A percentile compares a stretch with the other conserved stretches of the same genome.
Evolutionary conservation across 2,797 vertebrate species (phyloP).

Genomic region (Manis javanica): DNA sequence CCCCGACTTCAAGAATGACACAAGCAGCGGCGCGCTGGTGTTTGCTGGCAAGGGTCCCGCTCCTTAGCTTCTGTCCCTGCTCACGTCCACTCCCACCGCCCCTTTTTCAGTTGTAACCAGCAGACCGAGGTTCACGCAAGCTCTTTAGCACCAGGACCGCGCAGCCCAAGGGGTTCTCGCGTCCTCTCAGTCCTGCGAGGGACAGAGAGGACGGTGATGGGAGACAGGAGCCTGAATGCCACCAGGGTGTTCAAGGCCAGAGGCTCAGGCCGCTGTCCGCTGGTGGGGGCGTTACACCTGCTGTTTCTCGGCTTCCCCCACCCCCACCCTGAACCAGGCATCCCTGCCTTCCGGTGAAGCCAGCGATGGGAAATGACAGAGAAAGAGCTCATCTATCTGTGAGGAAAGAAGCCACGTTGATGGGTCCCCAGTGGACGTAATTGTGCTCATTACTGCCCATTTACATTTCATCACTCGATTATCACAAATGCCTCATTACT

Average conservation of each 20-base stretch:
- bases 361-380: constrained; percentile 82
- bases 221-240: background rate
- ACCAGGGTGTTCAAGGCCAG: background rate
- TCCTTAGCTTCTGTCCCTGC: constrained; percentile 87
- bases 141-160: constrained; percentile 93
- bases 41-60: constrained; percentile 92
- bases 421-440: constrained; percentile 92
- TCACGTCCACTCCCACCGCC: constrained; percentile 90
- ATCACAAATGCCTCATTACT: constrained; percentile 93
- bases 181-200: constrained; percentile 87
- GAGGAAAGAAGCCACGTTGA: constrained; percentile 88
- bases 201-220: constrained; percentile 39
- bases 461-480: constrained; percentile 97
- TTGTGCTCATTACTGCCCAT: constrained; percentile 95
- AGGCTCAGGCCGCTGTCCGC: background rate
- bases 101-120: constrained; percentile 90
- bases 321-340: background rate
- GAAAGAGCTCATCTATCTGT: constrained; percentile 87
- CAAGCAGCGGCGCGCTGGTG: constrained; percentile 86
- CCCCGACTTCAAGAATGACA: constrained; percentile 83
- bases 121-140: constrained; percentile 92
- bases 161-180: constrained; percentile 92
- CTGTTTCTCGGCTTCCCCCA: background rate
- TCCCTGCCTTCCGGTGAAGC: constrained; percentile 55
- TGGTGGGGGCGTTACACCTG: background rate